Evolutionary conservation across 2,888 invertebrate species (phyloP).

Genomic region (Philonicus albiceps): DNA sequence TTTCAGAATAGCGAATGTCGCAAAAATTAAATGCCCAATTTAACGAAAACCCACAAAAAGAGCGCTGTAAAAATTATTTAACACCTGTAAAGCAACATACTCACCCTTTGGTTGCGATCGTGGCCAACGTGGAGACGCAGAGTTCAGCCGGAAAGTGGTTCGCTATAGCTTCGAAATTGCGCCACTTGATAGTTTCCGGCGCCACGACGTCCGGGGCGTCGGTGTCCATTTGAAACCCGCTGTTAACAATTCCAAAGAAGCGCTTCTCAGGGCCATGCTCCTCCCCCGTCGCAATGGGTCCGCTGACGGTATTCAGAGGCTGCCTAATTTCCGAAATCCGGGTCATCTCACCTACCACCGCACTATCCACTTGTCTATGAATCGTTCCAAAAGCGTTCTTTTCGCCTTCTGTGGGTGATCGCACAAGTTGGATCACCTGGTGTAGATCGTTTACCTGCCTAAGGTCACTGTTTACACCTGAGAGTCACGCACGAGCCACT

Average conservation of each 20-base stretch:
- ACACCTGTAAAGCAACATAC: neutral
- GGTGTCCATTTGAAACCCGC: constrained; percentile 20
- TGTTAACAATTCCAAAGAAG: neutral
- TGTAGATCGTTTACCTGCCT: neutral
- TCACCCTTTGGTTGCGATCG: neutral
- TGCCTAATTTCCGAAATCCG: constrained; percentile 13
- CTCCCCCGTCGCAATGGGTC: neutral
- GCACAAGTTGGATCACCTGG: neutral
- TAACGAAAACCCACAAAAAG: neutral
- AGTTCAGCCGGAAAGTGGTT: neutral
- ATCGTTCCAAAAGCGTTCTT: neutral
- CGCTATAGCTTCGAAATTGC: neutral
- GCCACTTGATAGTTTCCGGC: neutral
- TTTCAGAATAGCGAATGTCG: neutral
- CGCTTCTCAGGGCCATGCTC: neutral
- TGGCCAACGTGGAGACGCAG: neutral
- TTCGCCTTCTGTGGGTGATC: neutral
- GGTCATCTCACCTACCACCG: neutral
- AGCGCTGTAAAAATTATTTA: neutral
- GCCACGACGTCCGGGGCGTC: neutral
- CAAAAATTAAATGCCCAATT: neutral
- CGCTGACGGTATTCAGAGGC: neutral
- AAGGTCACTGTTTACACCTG: constrained; percentile 11
- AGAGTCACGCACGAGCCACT: neutral
- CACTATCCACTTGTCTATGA: neutral